phyloP scores from a whole-genome alignment of 2,888 invertebrate species.

The Thumatha senex region DNA sequence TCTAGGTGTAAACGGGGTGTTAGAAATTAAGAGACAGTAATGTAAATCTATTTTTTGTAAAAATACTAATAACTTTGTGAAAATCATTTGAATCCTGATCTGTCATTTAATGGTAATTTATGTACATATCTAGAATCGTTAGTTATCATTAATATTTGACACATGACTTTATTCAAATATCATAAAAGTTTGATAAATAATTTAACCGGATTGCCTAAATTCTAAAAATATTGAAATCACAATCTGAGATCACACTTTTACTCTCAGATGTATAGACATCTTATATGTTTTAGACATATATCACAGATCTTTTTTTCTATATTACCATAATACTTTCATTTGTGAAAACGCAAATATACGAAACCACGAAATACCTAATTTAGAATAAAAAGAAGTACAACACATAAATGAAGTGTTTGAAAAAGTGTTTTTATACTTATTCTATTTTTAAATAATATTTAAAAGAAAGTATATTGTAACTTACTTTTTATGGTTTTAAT shows the following conservation, averaged over 20 bases:
- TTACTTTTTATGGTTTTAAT: conserved; percentile 27
- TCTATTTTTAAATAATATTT: conserved; percentile 32
- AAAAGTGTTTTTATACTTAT: conserved; percentile 19
- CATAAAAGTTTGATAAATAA: conserved; percentile 4
- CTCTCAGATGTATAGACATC: conserved; percentile 72
- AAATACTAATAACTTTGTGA: background rate
- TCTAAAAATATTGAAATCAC: conserved; percentile 55
- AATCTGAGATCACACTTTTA: conserved; percentile 71
- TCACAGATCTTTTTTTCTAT: conserved; percentile 77
- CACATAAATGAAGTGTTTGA: conserved; percentile 48
- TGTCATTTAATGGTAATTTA: background rate
- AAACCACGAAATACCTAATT: conserved; percentile 45
- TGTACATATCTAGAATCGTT: background rate
- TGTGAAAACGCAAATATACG: conserved; percentile 53
- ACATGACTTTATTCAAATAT: background rate
- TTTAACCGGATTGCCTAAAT: conserved; percentile 23
- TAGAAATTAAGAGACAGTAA: too few species aligned
- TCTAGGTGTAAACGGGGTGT: too few species aligned
- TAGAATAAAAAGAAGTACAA: conserved; percentile 51
- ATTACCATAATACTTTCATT: conserved; percentile 76
- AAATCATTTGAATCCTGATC: background rate
- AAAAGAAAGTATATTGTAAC: conserved; percentile 39
- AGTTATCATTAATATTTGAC: background rate
- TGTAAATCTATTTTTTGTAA: too few species aligned
- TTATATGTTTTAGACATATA: conserved; percentile 66